phyloP scores from a whole-genome alignment of 1,140 invertebrate species.

The Aphelinus certus region DNA sequence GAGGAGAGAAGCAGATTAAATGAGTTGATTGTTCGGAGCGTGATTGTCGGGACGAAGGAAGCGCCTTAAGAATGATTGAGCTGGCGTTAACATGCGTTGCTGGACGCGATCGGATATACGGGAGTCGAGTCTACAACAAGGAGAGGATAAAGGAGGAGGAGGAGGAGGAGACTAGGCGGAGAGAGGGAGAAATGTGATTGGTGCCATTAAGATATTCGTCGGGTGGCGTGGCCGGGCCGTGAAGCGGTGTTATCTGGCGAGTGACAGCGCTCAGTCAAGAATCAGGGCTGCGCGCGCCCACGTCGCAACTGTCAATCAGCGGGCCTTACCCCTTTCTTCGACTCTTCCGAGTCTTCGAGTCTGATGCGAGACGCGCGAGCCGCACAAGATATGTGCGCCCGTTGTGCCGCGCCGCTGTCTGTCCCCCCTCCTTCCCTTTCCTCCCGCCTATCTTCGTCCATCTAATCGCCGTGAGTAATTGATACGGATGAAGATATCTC shows the following conservation, averaged over 20 bases:
- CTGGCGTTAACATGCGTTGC: no score
- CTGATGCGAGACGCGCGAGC: no score
- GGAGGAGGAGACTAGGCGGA: background rate
- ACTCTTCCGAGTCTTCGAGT: conserved; percentile 14
- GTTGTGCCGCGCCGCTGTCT: background rate
- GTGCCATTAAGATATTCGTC: conserved; percentile 65
- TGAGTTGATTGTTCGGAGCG: no score
- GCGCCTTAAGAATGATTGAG: no score
- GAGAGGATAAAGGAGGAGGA: no score
- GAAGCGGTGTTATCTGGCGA: conserved; percentile 56
- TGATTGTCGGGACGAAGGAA: no score
- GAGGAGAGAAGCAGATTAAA: no score
- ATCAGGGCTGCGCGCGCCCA: conserved; percentile 56
- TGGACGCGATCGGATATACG: no score
- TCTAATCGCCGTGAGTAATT: conserved; percentile 67
- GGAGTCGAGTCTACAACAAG: no score
- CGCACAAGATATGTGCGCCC: no score
- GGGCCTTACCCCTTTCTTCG: conserved; percentile 47
- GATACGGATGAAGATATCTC: conserved; percentile 66
- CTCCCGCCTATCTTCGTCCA: conserved; percentile 59
- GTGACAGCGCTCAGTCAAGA: conserved; percentile 65
- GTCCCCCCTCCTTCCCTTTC: conserved; percentile 38
- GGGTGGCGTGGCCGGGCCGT: no score
- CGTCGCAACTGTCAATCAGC: conserved; percentile 62
- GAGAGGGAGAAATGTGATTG: conserved; percentile 8